Conservation (phyloP, 1,140 invertebrate species). For the Drosophila neocordata region DNA sequence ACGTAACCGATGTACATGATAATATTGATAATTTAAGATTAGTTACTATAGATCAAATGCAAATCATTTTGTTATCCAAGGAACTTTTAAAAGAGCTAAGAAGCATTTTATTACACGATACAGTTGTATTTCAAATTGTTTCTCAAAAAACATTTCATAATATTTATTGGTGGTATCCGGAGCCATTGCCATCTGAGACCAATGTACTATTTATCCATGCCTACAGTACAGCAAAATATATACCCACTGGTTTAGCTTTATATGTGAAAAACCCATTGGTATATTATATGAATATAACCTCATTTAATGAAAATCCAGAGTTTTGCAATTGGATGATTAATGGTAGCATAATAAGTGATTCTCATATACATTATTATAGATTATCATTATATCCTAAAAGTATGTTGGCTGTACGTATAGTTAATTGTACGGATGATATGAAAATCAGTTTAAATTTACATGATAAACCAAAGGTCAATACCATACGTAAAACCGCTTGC, state of each 20-base stretch:
- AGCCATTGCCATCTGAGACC: constrained; percentile 20
- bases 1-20: background rate
- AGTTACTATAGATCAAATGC: constrained; percentile 9
- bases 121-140: constrained; percentile 34
- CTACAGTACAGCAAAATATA: background rate
- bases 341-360: background rate
- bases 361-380: constrained; percentile 26
- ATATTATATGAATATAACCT: constrained; percentile 12
- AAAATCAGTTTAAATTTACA: constrained; percentile 16
- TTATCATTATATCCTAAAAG: background rate
- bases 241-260: background rate
- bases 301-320: background rate
- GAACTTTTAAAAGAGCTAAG: constrained; percentile 9
- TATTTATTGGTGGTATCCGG: constrained; percentile 43
- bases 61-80: background rate
- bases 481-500: background rate
- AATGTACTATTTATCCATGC: constrained; percentile 16
- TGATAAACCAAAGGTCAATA: background rate
- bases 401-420: constrained; percentile 30
- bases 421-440: constrained; percentile 16
- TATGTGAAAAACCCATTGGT: constrained; percentile 1
- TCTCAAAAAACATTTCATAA: constrained; percentile 26
- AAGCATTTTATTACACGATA: background rate
- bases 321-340: constrained; percentile 14
- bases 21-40: background rate